These are phyloP conservation scores for Trinectes maculatus DNA, from an alignment of 2,113 vertebrate species.

Conservation along the genomic window DNA sequence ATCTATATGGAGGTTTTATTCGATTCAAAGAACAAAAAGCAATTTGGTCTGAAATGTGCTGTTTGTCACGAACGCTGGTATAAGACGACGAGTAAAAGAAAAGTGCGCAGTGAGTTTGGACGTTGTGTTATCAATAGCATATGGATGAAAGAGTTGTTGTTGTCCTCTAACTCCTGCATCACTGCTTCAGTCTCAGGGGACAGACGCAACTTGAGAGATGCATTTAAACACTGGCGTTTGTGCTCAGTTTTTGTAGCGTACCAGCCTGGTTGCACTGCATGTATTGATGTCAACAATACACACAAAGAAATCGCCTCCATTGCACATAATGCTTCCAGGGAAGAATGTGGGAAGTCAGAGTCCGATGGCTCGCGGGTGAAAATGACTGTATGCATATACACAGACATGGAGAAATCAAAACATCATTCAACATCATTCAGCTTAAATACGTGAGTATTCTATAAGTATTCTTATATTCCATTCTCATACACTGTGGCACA, in stretches of 20 bases:
- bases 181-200: background rate
- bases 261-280: background rate
- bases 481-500: conserved; percentile 4
- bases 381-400: background rate
- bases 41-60: conserved; percentile 28
- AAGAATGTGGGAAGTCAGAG: conserved; percentile 12
- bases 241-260: background rate
- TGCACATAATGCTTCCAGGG: background rate
- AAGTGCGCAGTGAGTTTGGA: background rate
- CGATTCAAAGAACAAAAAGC: background rate
- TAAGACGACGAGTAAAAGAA: conserved; percentile 28
- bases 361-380: conserved; percentile 19
- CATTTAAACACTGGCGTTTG: background rate
- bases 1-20: conserved; percentile 9
- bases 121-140: background rate
- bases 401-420: background rate
- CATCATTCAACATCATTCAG: conserved; percentile 1
- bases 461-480: too few species aligned
- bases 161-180: background rate
- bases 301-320: background rate
- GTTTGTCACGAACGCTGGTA: conserved; percentile 18
- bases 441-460: too few species aligned
- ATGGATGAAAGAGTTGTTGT: background rate
- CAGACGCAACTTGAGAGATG: background rate
- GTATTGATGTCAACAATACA: background rate